Conservation (phyloP, 2,888 invertebrate genomes). For the Netelia fuscicornis region DNA sequence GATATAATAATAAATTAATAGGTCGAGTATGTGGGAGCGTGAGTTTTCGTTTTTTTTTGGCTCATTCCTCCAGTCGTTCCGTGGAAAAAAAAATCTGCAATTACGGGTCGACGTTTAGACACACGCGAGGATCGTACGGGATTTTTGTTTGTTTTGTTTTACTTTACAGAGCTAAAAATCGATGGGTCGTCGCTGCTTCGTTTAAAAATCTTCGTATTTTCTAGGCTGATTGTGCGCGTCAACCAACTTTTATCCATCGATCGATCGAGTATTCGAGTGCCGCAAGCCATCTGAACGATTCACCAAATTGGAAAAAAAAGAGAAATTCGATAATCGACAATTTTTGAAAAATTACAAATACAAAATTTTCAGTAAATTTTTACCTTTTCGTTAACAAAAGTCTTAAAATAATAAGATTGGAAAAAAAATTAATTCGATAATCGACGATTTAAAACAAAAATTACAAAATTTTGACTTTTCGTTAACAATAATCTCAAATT, state of each 20-base stretch:
- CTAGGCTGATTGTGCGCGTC: slow-evolving; percentile 80
- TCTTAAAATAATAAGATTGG: too few species aligned
- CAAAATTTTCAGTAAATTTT: too few species aligned
- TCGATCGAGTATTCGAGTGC: slow-evolving; percentile 98
- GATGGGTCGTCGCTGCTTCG: slow-evolving; percentile 73
- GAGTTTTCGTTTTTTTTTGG: slow-evolving; percentile 30
- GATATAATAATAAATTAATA: slow-evolving; percentile 56
- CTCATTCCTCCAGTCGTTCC: slow-evolving; percentile 1
- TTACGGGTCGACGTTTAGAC: slow-evolving; percentile 41
- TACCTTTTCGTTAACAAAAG: too few species aligned
- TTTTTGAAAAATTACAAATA: not conserved
- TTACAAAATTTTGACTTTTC: too few species aligned
- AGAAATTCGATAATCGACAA: not conserved
- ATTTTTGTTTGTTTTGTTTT: slow-evolving; percentile 43
- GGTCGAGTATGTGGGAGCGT: slow-evolving; percentile 50
- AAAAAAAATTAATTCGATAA: too few species aligned
- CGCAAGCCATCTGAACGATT: slow-evolving; percentile 92
- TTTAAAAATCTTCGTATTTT: slow-evolving; percentile 71
- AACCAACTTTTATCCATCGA: slow-evolving; percentile 94
- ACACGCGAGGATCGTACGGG: slow-evolving; percentile 37
- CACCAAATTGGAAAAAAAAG: slow-evolving; percentile 27
- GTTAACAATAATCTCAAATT: too few species aligned
- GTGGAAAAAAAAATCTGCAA: slow-evolving; percentile 25
- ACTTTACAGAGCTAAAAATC: slow-evolving; percentile 69
- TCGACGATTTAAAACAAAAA: not conserved